phyloP scores from a whole-genome alignment of 2,113 vertebrate species.

The Megaceryle maxima region DNA sequence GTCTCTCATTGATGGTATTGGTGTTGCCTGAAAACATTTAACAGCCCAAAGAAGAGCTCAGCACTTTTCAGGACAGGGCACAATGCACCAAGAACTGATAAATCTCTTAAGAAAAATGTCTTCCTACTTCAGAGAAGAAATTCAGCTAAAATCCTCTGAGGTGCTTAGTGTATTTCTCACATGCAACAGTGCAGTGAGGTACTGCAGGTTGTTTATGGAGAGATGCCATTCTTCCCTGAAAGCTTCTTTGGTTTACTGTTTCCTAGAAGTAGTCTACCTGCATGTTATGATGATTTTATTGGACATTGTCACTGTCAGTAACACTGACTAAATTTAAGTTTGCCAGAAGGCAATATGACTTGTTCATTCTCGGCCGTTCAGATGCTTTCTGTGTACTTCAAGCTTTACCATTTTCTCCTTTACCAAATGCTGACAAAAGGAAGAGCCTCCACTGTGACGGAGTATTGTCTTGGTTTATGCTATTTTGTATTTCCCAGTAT shows the following conservation, averaged over 20 bases:
- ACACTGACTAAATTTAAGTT: background rate
- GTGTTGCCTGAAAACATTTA: background rate
- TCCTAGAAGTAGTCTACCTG: slow-evolving; percentile 12
- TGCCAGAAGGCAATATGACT: background rate
- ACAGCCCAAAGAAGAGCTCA: background rate
- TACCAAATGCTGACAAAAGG: background rate
- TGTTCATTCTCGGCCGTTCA: background rate
- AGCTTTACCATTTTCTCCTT: background rate
- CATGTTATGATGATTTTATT: background rate
- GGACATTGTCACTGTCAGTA: background rate
- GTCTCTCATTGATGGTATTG: background rate
- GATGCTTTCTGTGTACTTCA: background rate
- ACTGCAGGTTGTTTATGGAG: background rate
- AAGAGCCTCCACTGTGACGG: background rate
- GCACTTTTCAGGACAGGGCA: background rate
- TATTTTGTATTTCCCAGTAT: background rate
- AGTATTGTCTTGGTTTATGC: background rate
- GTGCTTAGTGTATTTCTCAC: background rate
- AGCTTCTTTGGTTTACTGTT: background rate
- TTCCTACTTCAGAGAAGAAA: background rate
- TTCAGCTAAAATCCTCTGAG: background rate
- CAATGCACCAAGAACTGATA: background rate
- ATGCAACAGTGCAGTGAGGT: background rate
- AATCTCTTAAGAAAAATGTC: background rate
- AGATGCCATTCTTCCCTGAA: background rate